Evolutionary conservation across 1,140 invertebrate species (phyloP).

Genomic region (Drosophila nebulosa): DNA sequence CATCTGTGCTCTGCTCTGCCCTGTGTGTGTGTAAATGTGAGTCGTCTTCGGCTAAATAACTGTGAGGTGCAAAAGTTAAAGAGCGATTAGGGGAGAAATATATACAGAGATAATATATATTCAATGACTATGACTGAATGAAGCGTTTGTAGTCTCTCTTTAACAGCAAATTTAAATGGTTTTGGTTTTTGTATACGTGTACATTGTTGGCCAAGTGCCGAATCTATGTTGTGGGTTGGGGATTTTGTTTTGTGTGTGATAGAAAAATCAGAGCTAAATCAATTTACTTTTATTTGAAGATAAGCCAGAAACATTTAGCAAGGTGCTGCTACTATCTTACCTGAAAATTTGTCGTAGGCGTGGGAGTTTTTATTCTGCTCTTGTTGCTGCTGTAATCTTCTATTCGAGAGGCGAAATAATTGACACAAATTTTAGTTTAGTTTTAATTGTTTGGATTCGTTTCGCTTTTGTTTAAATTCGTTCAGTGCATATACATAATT

Average conservation of each 20-base stretch:
- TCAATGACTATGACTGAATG: not conserved
- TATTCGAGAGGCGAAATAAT: conserved; percentile 35
- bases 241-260: conserved; percentile 1
- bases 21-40: conserved; percentile 13
- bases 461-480: conserved; percentile 18
- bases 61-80: conserved; percentile 39
- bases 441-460: conserved; percentile 3
- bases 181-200: conserved; percentile 36
- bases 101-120: conserved; percentile 47
- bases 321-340: conserved; percentile 27
- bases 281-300: not conserved
- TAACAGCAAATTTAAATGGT: conserved; percentile 34
- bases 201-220: conserved; percentile 7
- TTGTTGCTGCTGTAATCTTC: not conserved
- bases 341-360: conserved; percentile 33
- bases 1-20: conserved; percentile 21
- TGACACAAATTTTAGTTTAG: conserved; percentile 35
- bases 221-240: not conserved
- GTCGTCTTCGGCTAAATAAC: conserved; percentile 35
- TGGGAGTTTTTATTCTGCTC: conserved; percentile 1
- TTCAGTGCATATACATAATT: conserved; percentile 39
- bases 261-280: not conserved
- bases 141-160: conserved; percentile 5
- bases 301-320: not conserved
- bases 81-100: conserved; percentile 36